Evolutionary conservation across 2,888 invertebrate species (phyloP).

Genomic region (Drosophila trichaetosa): DNA sequence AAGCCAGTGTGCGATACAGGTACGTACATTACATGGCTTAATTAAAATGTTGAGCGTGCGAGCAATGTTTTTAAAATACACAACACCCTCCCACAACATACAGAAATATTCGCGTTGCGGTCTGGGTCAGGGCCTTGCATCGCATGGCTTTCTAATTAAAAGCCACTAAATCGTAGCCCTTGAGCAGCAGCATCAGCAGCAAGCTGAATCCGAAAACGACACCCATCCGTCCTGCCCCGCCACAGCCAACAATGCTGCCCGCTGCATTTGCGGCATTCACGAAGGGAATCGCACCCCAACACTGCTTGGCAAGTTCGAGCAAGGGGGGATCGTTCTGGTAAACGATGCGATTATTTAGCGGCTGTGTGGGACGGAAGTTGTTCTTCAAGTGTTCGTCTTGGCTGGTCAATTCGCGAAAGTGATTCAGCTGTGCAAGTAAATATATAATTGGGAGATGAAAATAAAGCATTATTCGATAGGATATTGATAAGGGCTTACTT

Average conservation of each 20-base stretch:
- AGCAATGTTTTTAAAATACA: slow-evolving; percentile 46
- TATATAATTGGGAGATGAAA: neutral
- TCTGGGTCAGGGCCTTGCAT: slow-evolving; percentile 1
- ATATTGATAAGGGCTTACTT: slow-evolving; percentile 85
- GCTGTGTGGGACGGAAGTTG: slow-evolving; percentile 93
- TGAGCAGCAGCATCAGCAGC: slow-evolving; percentile 33
- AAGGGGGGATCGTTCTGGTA: slow-evolving; percentile 63
- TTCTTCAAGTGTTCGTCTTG: slow-evolving; percentile 89
- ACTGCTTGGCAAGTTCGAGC: neutral
- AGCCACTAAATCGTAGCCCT: slow-evolving; percentile 42
- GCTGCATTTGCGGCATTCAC: slow-evolving; percentile 53
- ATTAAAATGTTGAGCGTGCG: slow-evolving; percentile 64
- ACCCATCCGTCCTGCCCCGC: neutral
- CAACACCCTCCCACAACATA: neutral
- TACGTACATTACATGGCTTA: slow-evolving; percentile 56
- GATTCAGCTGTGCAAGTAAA: slow-evolving; percentile 88
- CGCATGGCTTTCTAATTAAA: slow-evolving; percentile 65
- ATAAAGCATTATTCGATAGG: neutral
- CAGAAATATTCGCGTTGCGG: slow-evolving; percentile 14
- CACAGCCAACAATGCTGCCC: neutral
- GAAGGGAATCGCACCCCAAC: slow-evolving; percentile 56
- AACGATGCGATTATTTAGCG: slow-evolving; percentile 89
- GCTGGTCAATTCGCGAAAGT: slow-evolving; percentile 89
- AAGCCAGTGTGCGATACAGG: slow-evolving; percentile 17
- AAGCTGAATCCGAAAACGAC: slow-evolving; percentile 27